Evolutionary conservation across 2,888 invertebrate species (phyloP).

Genomic region (Nezara viridula): DNA sequence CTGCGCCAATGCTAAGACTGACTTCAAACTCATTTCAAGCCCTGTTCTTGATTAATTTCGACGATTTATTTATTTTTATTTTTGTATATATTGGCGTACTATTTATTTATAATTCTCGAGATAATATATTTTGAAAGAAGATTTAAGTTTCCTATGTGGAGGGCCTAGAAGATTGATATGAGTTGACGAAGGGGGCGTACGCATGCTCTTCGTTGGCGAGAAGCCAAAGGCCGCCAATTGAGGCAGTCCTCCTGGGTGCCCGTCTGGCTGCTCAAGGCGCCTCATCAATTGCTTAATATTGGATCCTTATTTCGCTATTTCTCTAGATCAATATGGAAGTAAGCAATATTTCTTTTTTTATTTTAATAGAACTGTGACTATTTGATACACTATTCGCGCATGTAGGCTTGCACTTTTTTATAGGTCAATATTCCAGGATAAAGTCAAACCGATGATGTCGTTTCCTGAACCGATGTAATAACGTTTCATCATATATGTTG

Average conservation of each 20-base stretch:
- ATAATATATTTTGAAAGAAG: no score
- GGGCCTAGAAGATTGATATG: neutral
- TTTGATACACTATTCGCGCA: neutral
- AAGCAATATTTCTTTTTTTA: neutral
- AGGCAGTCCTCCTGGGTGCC: neutral
- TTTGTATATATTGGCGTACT: no score
- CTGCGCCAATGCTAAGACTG: no score
- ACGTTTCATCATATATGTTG: no score
- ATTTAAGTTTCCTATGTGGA: no score
- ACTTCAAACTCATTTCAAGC: no score
- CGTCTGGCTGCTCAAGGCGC: neutral
- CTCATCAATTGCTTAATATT: neutral
- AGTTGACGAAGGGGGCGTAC: neutral
- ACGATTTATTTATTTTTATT: no score
- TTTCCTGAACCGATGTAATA: no score
- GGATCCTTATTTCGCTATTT: neutral
- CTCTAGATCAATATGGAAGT: neutral
- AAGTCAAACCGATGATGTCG: no score
- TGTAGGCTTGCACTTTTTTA: neutral
- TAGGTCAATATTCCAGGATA: neutral
- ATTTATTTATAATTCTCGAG: no score
- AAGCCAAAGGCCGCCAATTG: neutral
- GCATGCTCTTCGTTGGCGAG: neutral
- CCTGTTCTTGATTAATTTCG: no score
- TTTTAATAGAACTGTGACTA: neutral